A percentile compares a stretch with the other conserved stretches of the same genome.
Evolutionary conservation across 1,140 invertebrate species (phyloP).

Genomic region (Dendrolimus punctatus): DNA sequence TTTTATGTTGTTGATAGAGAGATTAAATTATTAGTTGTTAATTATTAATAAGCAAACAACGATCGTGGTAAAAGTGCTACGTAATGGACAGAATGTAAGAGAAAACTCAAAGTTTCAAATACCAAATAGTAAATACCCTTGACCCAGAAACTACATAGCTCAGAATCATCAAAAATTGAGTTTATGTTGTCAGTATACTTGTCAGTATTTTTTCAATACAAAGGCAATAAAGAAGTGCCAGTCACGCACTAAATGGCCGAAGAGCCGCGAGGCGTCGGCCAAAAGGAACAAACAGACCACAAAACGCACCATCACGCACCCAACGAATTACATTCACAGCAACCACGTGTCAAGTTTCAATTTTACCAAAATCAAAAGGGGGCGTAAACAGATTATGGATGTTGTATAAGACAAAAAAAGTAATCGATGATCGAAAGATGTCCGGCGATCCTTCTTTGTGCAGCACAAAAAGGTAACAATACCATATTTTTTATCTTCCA

Average conservation of each 20-base stretch:
- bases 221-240: constrained; percentile 64
- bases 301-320: constrained; percentile 62
- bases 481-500: no score
- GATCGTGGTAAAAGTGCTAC: no score
- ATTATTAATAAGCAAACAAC: no score
- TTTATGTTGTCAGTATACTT: constrained; percentile 46
- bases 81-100: no score
- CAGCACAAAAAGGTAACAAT: constrained; percentile 31
- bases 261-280: constrained; percentile 41
- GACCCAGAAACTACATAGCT: not conserved
- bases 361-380: constrained; percentile 67
- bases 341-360: constrained; percentile 70
- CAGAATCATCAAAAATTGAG: constrained; percentile 26
- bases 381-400: constrained; percentile 69
- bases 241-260: constrained; percentile 66
- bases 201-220: constrained; percentile 58
- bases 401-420: constrained; percentile 64
- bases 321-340: constrained; percentile 61
- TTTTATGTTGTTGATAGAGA: no score
- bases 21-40: no score
- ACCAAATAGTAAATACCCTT: no score
- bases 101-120: no score
- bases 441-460: constrained; percentile 36
- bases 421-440: constrained; percentile 60
- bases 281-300: constrained; percentile 64